Base-by-base conservation (phyloP, 2,888 invertebrate species). In the Mesorhabditis spiculigera region DNA sequence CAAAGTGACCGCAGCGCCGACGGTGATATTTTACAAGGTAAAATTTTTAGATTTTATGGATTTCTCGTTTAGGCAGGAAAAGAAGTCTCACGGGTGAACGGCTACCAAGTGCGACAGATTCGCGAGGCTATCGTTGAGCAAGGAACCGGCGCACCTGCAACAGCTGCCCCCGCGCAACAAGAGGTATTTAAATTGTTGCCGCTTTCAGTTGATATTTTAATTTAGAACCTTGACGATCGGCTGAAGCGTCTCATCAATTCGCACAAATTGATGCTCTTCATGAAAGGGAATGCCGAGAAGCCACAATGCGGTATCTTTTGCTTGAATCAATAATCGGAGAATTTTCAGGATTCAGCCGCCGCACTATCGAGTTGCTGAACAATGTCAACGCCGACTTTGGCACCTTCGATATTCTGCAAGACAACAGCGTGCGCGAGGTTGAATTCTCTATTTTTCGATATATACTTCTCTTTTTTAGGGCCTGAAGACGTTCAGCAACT, bases 1-100 rank as follows among this genome's bases (percentile, higher is more conserved):
- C 87, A 91, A 92, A 86, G 90, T 94, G 78, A 86, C 88, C 10
- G 93, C 94, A 4, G 96, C 95, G 4, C 96, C 96, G 28, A 95
- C 95, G 4, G 91, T 94, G 65, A 80, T 89, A 13, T 88, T 96
- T 75, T 89, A 88, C 43, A 86, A 84, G 84, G 88, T 88, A 77
- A 66, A 72, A 50, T 43, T 43, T 65, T 67, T 61, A 42, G 13
- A 3, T 4, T 8, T 65, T 41, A 43, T 28, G 0, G 41, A 16
- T 63, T 45, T 66, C 65, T 45, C 64, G 69, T 71, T 65, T 65
- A 78, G 76, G 63, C 72, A 43, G 83, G 81, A 13, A 75, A 77
- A 45, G 75, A 78, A 69, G 78, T 82, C 13, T 76, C 71, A 42
- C 73, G 80, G 43, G 74, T 85, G 42, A 75, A 85, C 65, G 85